Evolutionary conservation across 2,888 invertebrate species (phyloP).

Genomic region (Orthosia gothica): DNA sequence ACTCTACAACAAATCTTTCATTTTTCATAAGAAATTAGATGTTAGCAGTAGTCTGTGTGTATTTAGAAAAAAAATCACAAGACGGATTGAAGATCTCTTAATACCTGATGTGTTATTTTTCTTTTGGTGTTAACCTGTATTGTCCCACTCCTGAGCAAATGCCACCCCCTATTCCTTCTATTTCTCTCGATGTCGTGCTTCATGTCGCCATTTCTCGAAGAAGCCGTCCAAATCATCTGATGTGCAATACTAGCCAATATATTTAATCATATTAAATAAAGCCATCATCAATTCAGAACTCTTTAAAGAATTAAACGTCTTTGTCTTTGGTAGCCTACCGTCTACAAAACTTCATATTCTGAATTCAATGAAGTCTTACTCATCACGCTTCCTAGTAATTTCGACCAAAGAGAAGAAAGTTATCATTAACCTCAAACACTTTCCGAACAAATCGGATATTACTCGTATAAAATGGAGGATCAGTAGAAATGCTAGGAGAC

Average conservation of each 20-base stretch:
- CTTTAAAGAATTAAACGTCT: not conserved
- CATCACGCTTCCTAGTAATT: slow-evolving; percentile 33
- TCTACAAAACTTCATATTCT: slow-evolving; percentile 33
- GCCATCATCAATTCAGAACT: not conserved
- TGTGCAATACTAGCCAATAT: not conserved
- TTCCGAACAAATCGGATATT: slow-evolving; percentile 26
- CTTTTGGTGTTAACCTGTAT: no score
- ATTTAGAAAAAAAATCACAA: no score
- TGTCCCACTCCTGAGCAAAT: no score
- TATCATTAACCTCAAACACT: slow-evolving; percentile 20
- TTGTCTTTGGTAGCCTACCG: slow-evolving; percentile 5
- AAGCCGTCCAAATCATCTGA: no score
- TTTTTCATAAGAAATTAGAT: no score
- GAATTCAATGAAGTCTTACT: slow-evolving; percentile 19
- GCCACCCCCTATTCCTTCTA: no score
- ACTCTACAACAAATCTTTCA: no score
- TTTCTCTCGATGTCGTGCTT: no score
- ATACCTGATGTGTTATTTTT: no score
- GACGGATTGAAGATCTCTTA: no score
- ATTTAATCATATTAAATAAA: not conserved
- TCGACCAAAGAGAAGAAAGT: slow-evolving; percentile 18
- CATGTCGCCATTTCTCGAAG: no score
- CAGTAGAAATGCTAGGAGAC: slow-evolving; percentile 1
- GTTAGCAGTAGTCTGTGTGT: no score
- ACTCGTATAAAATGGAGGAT: slow-evolving; percentile 3